Percentiles rank a stretch among this genome's conserved stretches.
phyloP scores from a whole-genome alignment of 1,140 invertebrate genomes.

The Propsilocerus akamusi region DNA sequence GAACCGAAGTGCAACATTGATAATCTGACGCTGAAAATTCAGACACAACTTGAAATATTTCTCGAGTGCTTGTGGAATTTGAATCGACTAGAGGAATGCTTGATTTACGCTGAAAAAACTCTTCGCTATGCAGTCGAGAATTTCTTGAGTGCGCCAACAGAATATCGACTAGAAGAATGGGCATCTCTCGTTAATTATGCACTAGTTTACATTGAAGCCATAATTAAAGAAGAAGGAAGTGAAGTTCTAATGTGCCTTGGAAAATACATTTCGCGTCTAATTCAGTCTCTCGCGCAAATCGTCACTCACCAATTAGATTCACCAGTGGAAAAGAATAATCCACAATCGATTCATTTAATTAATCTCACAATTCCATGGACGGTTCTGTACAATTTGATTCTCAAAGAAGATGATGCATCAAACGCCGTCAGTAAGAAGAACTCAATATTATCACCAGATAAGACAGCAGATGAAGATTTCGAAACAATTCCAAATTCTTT shows the following conservation, averaged over 20 bases:
- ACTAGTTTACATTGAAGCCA: constrained; percentile 43
- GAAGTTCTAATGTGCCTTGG: constrained; percentile 30
- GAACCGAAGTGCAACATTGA: constrained; percentile 29
- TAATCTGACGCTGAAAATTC: constrained; percentile 16
- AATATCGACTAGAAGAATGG: constrained; percentile 38
- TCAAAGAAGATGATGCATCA: no score
- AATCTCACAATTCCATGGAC: constrained; percentile 64
- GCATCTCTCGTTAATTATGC: constrained; percentile 41
- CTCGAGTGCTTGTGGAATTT: constrained; percentile 50
- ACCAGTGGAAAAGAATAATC: constrained; percentile 28
- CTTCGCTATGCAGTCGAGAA: constrained; percentile 40
- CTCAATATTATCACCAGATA: no score
- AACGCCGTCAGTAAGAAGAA: no score
- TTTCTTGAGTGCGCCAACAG: constrained; percentile 29
- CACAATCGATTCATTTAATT: constrained; percentile 46
- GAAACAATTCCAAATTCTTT: constrained; percentile 53
- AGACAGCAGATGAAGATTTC: constrained; percentile 28
- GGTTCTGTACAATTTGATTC: constrained; percentile 51
- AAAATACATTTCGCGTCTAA: constrained; percentile 36
- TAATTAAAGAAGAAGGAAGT: constrained; percentile 35
- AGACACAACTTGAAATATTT: constrained; percentile 35
- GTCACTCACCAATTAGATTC: constrained; percentile 52
- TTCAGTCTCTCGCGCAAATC: constrained; percentile 55
- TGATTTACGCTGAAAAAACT: constrained; percentile 54
- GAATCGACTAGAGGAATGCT: constrained; percentile 37